Evolutionary conservation across 1,140 invertebrate genomes (phyloP), one percentile per base, ranked within the genome.

Genomic region (Caerostris darwini): DNA sequence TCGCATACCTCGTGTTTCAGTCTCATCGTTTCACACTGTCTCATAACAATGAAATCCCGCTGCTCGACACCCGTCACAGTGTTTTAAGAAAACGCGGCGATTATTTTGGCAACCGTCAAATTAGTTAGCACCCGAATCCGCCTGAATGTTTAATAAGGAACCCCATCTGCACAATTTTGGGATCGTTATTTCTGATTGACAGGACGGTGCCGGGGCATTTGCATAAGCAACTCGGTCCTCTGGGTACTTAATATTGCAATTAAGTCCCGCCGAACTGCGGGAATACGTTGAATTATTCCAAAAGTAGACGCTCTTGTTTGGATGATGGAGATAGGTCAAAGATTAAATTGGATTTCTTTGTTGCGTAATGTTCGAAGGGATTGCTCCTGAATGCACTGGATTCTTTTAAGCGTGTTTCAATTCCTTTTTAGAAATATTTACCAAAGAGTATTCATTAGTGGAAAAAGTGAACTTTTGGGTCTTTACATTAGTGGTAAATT

Each of bases 241-340:
- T 77, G 69, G 69, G 69, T 77, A 77, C 69, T 77, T 77, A 77
- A 77, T 77, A 77, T 77, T 77, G 69, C 69, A 77, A 77, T 77
- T 77, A 77, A 34, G 69, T n/a, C n/a, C n/a, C n/a, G n/a, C n/a
- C n/a, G n/a, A n/a, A n/a, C n/a, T 53, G 34, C 19, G 34, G 50
- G 69, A 77, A 50, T 77, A 77, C 5, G 69, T 3, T 50, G 5
- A 71, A 50, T 77, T 77, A 77, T 77, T 77, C 69, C 10, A 77
- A 77, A 77, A 77, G 69, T 77, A 77, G 59, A 61, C 59, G 17
- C 7, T 61, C 10, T 61, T 61, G 17, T 50, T 77, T n/a, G n/a
- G n/a, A 50, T 53, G 19, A 77, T 77, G 69, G 50, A 10, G 34
- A n/a, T n/a, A 34, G 69, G 69, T 77, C 69, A 77, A 77, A 77